These are phyloP conservation scores for Bubalus kerabau DNA, from an alignment of 2,113 vertebrate genomes.

Conservation along the genomic window DNA sequence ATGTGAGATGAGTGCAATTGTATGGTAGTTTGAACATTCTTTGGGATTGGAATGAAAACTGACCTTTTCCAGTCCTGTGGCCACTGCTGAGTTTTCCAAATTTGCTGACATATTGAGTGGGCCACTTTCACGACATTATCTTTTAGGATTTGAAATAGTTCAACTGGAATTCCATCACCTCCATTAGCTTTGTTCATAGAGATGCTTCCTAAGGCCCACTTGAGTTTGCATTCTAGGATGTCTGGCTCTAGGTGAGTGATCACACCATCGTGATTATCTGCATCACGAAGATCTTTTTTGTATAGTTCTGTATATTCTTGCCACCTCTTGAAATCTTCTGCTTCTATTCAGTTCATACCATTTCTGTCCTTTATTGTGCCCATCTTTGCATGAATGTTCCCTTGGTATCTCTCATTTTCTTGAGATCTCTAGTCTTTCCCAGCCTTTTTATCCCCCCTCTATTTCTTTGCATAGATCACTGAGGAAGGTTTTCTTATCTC, in stretches of 20 bases:
- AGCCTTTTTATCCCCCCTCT: rapidly evolving
- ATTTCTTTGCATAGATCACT: background rate
- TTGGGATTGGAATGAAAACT: background rate
- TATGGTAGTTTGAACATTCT: background rate
- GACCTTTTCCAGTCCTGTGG: background rate
- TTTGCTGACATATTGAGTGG: background rate
- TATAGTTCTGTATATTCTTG: background rate
- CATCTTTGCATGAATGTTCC: background rate
- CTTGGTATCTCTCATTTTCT: background rate
- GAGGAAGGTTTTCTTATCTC: background rate
- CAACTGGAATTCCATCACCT: background rate
- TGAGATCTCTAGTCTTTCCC: background rate
- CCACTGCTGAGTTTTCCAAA: background rate
- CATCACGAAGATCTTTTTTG: background rate
- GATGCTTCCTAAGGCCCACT: background rate
- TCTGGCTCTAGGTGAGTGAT: background rate
- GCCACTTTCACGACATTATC: background rate
- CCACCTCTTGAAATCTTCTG: background rate
- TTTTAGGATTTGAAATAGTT: background rate
- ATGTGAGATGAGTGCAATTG: background rate
- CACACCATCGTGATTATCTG: background rate
- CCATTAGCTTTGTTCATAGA: background rate
- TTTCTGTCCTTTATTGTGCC: background rate
- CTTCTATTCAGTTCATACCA: background rate
- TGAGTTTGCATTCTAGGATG: background rate